A percentile compares a stretch with the other conserved stretches of the same genome.
phyloP scores from a whole-genome alignment of 2,113 vertebrate species.

The Struthidea cinerea region DNA sequence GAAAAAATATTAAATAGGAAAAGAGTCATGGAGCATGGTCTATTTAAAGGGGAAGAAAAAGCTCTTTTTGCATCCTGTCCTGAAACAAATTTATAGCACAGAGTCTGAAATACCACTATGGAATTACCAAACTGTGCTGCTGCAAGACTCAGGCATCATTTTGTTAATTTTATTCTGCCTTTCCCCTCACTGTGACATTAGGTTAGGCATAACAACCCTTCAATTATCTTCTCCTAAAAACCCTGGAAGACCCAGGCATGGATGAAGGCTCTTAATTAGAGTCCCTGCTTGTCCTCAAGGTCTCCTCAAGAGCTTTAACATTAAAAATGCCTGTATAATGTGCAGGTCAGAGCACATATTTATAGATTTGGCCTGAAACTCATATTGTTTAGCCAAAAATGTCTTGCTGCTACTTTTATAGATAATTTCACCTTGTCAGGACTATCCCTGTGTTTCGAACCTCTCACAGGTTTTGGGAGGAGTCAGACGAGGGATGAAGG shows the following conservation, averaged over 20 bases:
- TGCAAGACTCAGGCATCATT: not conserved
- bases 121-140: not conserved
- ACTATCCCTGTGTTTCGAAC: rapidly evolving
- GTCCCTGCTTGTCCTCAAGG: not conserved
- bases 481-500: not conserved
- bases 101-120: not conserved
- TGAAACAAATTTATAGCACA: not conserved
- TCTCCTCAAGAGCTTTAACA: not conserved
- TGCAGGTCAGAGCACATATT: not conserved
- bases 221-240: not conserved
- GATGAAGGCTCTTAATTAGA: not conserved
- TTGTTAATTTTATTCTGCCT: not conserved
- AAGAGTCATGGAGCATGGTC: rapidly evolving
- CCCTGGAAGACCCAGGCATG: not conserved
- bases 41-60: not conserved
- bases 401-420: not conserved
- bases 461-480: not conserved
- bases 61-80: not conserved
- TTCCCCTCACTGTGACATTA: not conserved
- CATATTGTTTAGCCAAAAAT: not conserved
- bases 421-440: not conserved
- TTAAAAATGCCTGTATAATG: not conserved
- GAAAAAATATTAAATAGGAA: not conserved
- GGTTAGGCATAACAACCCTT: not conserved
- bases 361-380: not conserved